These are phyloP conservation scores for Philypnodon macrostomus DNA, from an alignment of 2,797 vertebrate genomes.

Conservation along the genomic window DNA sequence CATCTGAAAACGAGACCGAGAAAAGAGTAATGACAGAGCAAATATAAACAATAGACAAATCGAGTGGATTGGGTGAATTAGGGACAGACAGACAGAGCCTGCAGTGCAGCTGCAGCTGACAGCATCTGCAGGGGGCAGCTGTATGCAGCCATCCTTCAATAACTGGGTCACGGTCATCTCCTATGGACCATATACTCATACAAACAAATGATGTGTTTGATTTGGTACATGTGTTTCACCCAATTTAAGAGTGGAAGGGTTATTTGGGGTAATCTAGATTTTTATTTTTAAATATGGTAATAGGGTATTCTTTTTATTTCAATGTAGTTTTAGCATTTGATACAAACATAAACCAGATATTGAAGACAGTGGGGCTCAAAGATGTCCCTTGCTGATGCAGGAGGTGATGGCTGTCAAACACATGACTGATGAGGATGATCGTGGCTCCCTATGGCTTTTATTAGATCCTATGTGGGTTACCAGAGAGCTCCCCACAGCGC, in stretches of 20 bases:
- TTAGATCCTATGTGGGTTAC: slow-evolving; percentile 42
- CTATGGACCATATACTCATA: slow-evolving; percentile 16
- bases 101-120: slow-evolving; percentile 61
- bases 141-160: slow-evolving; percentile 23
- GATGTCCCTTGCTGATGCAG: neutral
- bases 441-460: slow-evolving; percentile 30
- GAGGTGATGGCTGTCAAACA: slow-evolving; percentile 21
- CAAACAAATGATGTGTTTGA: neutral
- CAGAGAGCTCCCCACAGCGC: slow-evolving; percentile 38
- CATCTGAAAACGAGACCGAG: neutral
- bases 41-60: slow-evolving; percentile 16
- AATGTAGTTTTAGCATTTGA: no score
- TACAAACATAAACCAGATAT: no score
- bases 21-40: slow-evolving; percentile 31
- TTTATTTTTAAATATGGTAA: no score
- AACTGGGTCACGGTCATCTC: slow-evolving; percentile 52
- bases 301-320: no score
- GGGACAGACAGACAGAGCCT: slow-evolving; percentile 26
- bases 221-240: neutral
- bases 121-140: slow-evolving; percentile 51
- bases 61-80: slow-evolving; percentile 19
- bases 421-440: slow-evolving; percentile 34
- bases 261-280: no score
- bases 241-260: no score
- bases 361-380: neutral